Evolutionary conservation across 1,140 invertebrate species (phyloP).

Genomic region (Drosophila elegans): DNA sequence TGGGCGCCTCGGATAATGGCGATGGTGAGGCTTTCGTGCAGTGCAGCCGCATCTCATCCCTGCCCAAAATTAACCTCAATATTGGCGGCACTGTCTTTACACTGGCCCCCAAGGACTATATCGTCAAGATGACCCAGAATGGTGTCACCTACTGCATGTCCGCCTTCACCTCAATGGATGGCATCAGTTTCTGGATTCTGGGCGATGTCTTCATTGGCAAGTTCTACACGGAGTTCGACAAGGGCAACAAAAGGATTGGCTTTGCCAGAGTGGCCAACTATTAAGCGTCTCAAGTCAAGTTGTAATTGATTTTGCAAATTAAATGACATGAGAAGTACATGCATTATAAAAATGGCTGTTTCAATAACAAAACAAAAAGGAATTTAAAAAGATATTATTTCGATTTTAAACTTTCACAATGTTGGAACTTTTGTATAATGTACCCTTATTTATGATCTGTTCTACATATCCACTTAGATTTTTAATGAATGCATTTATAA

Average conservation of each 20-base stretch:
- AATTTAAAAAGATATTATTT: too few relatives aligned
- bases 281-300: not conserved
- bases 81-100: slow-evolving; percentile 91
- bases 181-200: slow-evolving; percentile 96
- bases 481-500: too few relatives aligned
- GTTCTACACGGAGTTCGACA: slow-evolving; percentile 98
- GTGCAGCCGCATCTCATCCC: slow-evolving; percentile 88
- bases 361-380: too few relatives aligned
- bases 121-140: slow-evolving; percentile 92
- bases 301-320: not conserved
- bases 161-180: slow-evolving; percentile 76
- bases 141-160: slow-evolving; percentile 91
- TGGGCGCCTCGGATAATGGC: slow-evolving; percentile 85
- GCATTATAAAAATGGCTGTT: not conserved
- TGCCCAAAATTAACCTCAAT: slow-evolving; percentile 92
- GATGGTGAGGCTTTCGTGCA: slow-evolving; percentile 92
- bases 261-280: slow-evolving; percentile 89
- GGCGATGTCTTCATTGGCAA: slow-evolving; percentile 98
- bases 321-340: not conserved
- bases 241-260: slow-evolving; percentile 94
- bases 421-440: too few relatives aligned
- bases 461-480: too few relatives aligned
- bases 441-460: too few relatives aligned
- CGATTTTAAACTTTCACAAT: too few relatives aligned
- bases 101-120: slow-evolving; percentile 92